Percentiles rank a stretch among this genome's conserved stretches.
These are phyloP conservation scores for Orthosia gothica DNA, from an alignment of 2,888 invertebrate species.

Conservation along the genomic window DNA sequence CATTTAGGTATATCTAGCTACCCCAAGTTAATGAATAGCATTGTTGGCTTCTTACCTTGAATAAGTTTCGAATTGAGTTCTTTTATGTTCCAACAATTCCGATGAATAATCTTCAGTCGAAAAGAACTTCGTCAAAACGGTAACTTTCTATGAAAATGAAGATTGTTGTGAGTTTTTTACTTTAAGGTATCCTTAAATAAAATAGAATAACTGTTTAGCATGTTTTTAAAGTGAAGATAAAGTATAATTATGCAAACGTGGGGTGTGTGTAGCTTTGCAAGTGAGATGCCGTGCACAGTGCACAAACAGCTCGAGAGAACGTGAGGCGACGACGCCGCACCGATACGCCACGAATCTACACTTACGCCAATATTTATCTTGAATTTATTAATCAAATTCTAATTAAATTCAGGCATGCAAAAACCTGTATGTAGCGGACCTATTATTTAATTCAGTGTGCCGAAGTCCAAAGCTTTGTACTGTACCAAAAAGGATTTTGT, in stretches of 20 bases:
- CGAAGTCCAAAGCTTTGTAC: constrained; percentile 22
- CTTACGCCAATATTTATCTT: constrained; percentile 32
- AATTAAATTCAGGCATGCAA: background rate
- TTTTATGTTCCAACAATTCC: constrained; percentile 55
- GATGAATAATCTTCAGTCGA: constrained; percentile 51
- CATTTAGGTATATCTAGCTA: background rate
- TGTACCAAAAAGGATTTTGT: constrained; percentile 42
- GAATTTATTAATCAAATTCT: constrained; percentile 31
- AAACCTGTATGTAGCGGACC: constrained; percentile 2
- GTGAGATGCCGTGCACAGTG: constrained; percentile 43
- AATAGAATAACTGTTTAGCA: constrained; percentile 26
- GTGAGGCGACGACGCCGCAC: no score
- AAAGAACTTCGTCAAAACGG: constrained; percentile 39
- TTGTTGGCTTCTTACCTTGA: constrained; percentile 49
- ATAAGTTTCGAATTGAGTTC: constrained; percentile 53
- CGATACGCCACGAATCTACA: constrained; percentile 26
- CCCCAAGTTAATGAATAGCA: constrained; percentile 34
- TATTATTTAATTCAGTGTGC: constrained; percentile 21
- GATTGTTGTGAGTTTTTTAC: constrained; percentile 34
- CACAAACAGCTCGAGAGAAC: constrained; percentile 34
- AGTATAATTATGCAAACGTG: constrained; percentile 56
- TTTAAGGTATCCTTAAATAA: constrained; percentile 3
- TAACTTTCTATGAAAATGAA: constrained; percentile 46
- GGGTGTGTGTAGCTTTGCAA: constrained; percentile 48
- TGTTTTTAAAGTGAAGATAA: no score